These are phyloP conservation scores for Paralvinella palmiformis DNA, from an alignment of 1,140 invertebrate genomes.

Conservation along the genomic window DNA sequence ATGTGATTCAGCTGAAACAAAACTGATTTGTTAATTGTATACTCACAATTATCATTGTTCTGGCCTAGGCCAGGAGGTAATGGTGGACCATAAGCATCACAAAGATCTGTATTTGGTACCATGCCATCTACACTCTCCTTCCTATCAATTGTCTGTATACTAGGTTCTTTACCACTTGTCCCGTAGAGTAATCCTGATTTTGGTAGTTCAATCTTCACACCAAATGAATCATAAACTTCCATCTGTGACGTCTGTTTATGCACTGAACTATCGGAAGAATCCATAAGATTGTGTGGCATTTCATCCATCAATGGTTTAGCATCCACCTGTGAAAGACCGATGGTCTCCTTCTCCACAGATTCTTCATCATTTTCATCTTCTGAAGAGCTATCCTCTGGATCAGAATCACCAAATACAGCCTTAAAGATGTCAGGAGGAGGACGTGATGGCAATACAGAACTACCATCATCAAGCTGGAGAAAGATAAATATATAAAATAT, in stretches of 20 bases:
- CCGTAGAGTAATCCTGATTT: not conserved
- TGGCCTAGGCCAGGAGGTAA: no score
- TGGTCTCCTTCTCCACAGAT: not conserved
- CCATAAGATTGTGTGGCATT: not conserved
- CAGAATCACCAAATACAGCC: constrained; percentile 54
- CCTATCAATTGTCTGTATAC: no score
- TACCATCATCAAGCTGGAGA: constrained; percentile 24
- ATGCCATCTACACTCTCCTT: no score
- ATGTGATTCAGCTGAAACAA: no score
- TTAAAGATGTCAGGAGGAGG: constrained; percentile 54
- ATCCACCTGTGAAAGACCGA: not conserved
- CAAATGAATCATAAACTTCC: not conserved
- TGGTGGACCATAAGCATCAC: no score
- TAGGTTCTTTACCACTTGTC: no score
- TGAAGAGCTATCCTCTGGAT: constrained; percentile 16
- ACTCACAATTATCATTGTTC: no score
- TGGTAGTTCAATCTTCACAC: not conserved
- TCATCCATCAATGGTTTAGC: not conserved
- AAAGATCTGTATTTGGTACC: no score
- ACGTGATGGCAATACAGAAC: no score
- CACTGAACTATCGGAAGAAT: not conserved
- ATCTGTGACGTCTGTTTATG: not conserved
- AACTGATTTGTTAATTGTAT: no score
- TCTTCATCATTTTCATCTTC: constrained; percentile 13
- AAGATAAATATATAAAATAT: not conserved